Evolutionary conservation across 2,113 vertebrate genomes (phyloP).

Genomic region (Oryzias curvinotus): DNA sequence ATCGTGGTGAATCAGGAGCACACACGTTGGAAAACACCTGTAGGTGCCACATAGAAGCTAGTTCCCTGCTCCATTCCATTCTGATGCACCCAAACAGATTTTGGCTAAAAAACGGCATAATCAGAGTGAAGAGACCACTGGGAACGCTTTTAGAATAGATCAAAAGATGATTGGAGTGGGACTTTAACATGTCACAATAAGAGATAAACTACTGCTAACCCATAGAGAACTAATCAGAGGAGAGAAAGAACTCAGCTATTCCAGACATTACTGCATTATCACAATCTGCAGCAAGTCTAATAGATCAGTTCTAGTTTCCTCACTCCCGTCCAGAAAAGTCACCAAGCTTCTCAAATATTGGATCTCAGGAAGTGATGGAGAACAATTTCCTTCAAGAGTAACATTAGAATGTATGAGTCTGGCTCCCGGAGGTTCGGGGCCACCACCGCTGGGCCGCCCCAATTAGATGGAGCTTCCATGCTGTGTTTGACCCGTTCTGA

Average conservation of each 20-base stretch:
- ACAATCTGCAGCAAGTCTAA: slow-evolving; percentile 75
- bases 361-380: slow-evolving; percentile 88
- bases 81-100: too few species aligned
- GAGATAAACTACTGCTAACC: neutral
- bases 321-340: slow-evolving; percentile 78
- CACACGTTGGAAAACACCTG: too few species aligned
- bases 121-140: too few species aligned
- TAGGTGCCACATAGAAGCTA: too few species aligned
- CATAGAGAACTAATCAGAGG: slow-evolving; percentile 3
- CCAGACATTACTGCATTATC: too few species aligned
- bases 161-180: too few species aligned
- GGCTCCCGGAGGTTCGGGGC: slow-evolving; percentile 80
- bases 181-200: too few species aligned
- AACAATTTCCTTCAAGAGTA: slow-evolving; percentile 89
- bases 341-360: slow-evolving; percentile 73
- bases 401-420: slow-evolving; percentile 83
- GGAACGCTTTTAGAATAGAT: too few species aligned
- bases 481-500: slow-evolving; percentile 82
- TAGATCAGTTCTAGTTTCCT: slow-evolving; percentile 82
- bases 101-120: too few species aligned
- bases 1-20: too few species aligned
- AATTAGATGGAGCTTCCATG: slow-evolving; percentile 85
- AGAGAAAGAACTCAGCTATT: too few species aligned
- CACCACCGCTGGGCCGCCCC: slow-evolving; percentile 76
- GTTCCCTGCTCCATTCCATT: too few species aligned